phyloP scores from a whole-genome alignment of 92 coral and sea anemone species.

The Siderastrea siderea region DNA sequence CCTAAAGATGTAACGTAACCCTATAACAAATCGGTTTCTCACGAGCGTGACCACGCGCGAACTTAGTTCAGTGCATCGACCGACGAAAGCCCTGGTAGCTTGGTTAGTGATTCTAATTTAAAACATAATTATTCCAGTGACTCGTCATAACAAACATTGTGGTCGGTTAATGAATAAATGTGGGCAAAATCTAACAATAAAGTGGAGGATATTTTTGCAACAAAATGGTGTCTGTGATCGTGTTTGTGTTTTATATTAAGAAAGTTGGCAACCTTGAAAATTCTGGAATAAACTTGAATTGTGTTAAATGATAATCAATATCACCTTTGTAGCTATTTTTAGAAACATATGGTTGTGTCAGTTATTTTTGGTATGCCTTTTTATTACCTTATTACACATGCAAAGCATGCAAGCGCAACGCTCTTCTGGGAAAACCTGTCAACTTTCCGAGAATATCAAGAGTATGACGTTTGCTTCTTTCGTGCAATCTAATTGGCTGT shows the following conservation, averaged over 20 bases:
- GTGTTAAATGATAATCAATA: neutral
- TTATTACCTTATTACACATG: neutral
- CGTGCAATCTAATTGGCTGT: conserved; percentile 30
- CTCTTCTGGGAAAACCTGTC: neutral
- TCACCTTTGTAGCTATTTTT: neutral
- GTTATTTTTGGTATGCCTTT: conserved; percentile 9
- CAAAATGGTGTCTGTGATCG: too few relatives aligned
- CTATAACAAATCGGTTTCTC: too few relatives aligned
- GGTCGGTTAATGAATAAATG: too few relatives aligned
- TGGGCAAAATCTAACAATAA: neutral
- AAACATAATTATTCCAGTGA: too few relatives aligned
- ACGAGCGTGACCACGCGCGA: too few relatives aligned
- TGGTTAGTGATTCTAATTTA: too few relatives aligned
- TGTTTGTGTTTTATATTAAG: too few relatives aligned
- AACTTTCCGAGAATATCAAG: conserved; percentile 30
- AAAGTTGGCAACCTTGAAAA: neutral
- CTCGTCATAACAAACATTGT: too few relatives aligned
- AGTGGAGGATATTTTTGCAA: too few relatives aligned
- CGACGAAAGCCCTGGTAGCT: too few relatives aligned
- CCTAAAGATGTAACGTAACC: too few relatives aligned
- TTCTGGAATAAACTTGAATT: neutral
- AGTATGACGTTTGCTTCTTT: neutral
- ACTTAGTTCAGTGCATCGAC: too few relatives aligned
- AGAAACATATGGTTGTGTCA: neutral
- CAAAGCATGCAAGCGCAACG: neutral